Evolutionary conservation across 2,888 invertebrate species (phyloP).

Genomic region (Chrysodeixis includens): DNA sequence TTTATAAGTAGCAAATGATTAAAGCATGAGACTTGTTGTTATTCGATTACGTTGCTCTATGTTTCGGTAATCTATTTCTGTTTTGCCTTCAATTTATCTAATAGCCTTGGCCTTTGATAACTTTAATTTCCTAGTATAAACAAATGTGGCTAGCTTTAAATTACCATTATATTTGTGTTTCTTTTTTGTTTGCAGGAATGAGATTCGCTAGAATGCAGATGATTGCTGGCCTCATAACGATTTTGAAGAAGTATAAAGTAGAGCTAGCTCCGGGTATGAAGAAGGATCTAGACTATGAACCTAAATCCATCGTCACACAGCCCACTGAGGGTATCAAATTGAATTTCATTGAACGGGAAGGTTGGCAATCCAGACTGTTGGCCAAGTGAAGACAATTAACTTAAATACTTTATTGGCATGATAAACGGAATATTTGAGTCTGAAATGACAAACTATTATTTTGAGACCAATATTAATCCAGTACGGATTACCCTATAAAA

Average conservation of each 20-base stretch:
- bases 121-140: too few species aligned
- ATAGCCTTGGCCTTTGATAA: not conserved
- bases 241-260: conserved; percentile 66
- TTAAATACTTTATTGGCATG: not conserved
- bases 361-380: conserved; percentile 45
- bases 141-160: too few species aligned
- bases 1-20: not conserved
- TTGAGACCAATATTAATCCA: too few species aligned
- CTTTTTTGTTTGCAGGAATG: conserved; percentile 47
- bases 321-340: conserved; percentile 41
- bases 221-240: conserved; percentile 64
- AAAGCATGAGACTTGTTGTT: not conserved
- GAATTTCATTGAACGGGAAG: conserved; percentile 43
- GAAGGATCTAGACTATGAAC: conserved; percentile 32
- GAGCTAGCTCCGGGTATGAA: conserved; percentile 61
- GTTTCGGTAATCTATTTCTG: not conserved
- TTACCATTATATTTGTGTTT: too few species aligned
- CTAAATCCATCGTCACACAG: conserved; percentile 28
- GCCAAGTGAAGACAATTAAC: conserved; percentile 9
- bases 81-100: not conserved
- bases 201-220: conserved; percentile 73
- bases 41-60: not conserved
- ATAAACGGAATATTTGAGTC: not conserved
- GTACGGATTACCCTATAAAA: too few species aligned
- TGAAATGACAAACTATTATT: too few species aligned